Conservation (phyloP, 2,797 vertebrate genomes). For the Balearica regulorum region DNA sequence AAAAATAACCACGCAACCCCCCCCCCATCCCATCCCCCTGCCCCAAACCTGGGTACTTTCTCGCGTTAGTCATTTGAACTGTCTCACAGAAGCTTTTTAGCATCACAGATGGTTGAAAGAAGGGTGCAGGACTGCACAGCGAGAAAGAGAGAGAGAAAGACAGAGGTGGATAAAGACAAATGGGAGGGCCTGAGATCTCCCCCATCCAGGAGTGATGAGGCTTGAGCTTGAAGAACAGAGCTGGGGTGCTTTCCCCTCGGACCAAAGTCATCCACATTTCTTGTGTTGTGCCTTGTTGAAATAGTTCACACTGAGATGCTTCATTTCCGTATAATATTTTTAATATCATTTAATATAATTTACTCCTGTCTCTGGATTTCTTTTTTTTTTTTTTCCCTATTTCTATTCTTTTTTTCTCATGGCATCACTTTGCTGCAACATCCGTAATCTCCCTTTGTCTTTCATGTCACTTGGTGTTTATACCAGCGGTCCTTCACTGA, state of each 20-base stretch:
- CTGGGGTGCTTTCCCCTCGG: background rate
- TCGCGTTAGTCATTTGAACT: background rate
- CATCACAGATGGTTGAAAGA: background rate
- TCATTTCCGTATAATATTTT: background rate
- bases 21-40: accelerated
- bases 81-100: background rate
- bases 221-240: background rate
- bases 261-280: background rate
- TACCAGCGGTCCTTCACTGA: background rate
- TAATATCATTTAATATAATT: background rate
- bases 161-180: background rate
- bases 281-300: background rate
- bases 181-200: background rate
- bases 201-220: background rate
- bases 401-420: background rate
- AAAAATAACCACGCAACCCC: background rate
- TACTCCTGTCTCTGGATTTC: background rate
- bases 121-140: background rate
- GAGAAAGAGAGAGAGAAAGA: background rate
- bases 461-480: background rate
- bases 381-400: background rate
- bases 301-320: background rate
- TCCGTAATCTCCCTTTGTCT: background rate
- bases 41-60: background rate
- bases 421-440: background rate